These are phyloP conservation scores for Uria aalge DNA, from an alignment of 2,113 vertebrate genomes.

Conservation along the genomic window DNA sequence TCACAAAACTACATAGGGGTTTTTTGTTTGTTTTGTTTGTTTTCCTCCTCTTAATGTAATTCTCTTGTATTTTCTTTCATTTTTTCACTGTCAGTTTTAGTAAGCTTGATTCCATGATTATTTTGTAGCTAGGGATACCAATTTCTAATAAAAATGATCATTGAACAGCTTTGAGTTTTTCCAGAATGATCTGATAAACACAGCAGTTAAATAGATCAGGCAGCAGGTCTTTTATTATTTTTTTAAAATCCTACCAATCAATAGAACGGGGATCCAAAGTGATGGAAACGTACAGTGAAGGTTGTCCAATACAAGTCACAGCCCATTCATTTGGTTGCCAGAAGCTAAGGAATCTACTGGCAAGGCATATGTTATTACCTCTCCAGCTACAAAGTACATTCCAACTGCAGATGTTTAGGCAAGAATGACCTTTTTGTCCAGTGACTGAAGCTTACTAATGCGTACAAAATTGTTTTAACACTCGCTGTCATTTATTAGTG, in stretches of 20 bases:
- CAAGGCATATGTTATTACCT: background rate
- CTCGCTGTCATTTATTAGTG: background rate
- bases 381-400: background rate
- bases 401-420: background rate
- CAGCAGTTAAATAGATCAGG: background rate
- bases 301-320: background rate
- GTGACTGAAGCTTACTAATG: background rate
- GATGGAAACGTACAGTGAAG: background rate
- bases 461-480: background rate
- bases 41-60: background rate
- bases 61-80: background rate
- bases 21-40: background rate
- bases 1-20: background rate
- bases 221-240: background rate
- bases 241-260: background rate
- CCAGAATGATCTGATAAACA: background rate
- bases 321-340: background rate
- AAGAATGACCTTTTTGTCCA: slow-evolving; percentile 11
- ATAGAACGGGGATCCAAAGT: background rate
- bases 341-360: slow-evolving; percentile 29
- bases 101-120: background rate
- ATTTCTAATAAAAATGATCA: background rate
- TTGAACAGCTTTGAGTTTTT: background rate
- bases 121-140: background rate
- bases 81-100: background rate